Evolutionary conservation across 2,888 invertebrate species (phyloP).

Genomic region (Sericinus montela): DNA sequence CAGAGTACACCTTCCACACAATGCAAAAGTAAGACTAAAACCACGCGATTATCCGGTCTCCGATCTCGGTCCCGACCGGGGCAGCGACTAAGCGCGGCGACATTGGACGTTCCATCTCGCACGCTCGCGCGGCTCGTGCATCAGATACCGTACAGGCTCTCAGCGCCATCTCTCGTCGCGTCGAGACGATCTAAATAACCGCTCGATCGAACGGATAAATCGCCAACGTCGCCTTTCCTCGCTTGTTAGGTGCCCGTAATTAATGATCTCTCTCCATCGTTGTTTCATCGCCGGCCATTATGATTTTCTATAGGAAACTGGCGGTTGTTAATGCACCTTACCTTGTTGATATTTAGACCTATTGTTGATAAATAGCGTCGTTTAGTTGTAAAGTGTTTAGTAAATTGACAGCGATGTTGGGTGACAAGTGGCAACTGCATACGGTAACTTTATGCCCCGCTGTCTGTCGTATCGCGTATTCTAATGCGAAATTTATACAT

Average conservation of each 20-base stretch:
- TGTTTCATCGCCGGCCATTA: constrained; percentile 48
- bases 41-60: background rate
- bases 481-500: constrained; percentile 13
- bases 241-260: constrained; percentile 66
- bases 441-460: constrained; percentile 4
- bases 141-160: constrained; percentile 53
- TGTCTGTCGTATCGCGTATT: constrained; percentile 5
- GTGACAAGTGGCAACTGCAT: constrained; percentile 17
- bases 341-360: constrained; percentile 20
- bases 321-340: constrained; percentile 29
- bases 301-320: constrained; percentile 43
- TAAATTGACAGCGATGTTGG: constrained; percentile 33
- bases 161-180: constrained; percentile 67
- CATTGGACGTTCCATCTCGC: constrained; percentile 13
- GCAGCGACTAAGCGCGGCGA: constrained; percentile 3
- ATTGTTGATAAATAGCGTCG: constrained; percentile 27
- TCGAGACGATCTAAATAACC: constrained; percentile 66
- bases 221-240: constrained; percentile 52
- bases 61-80: background rate
- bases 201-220: constrained; percentile 66
- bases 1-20: background rate
- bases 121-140: constrained; percentile 51
- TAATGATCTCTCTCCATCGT: constrained; percentile 58
- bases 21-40: constrained; percentile 5
- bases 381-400: constrained; percentile 29